Evolutionary conservation across 2,888 invertebrate species (phyloP).

Genomic region (Orchesella flavescens): DNA sequence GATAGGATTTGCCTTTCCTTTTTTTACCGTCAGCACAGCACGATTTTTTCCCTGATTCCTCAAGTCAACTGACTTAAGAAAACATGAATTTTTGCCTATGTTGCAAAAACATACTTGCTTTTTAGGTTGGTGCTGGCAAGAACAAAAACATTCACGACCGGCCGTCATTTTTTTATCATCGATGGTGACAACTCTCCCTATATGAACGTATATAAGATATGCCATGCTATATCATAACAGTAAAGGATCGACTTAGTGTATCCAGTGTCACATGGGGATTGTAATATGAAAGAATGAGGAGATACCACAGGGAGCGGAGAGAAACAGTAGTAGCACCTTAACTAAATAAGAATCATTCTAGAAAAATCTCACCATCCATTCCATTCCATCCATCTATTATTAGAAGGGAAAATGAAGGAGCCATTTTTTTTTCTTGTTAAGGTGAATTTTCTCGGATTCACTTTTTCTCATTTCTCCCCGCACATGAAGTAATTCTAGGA

Average conservation of each 20-base stretch:
- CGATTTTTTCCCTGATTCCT: conserved; percentile 1
- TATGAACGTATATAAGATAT: background rate
- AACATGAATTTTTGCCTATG: background rate
- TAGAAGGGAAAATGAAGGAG: background rate
- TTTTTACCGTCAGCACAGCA: background rate
- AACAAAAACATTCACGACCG: background rate
- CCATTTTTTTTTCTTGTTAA: background rate
- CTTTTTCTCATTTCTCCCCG: background rate
- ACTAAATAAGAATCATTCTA: no score
- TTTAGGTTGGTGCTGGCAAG: background rate
- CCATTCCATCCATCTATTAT: no score
- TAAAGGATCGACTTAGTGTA: background rate
- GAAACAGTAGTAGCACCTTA: no score
- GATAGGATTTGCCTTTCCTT: no score
- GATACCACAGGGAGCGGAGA: background rate
- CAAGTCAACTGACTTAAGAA: background rate
- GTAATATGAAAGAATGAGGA: background rate
- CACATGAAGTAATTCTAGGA: background rate
- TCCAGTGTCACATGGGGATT: background rate
- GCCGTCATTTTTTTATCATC: conserved; percentile 6
- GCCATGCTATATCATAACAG: background rate
- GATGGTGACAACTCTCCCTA: conserved; percentile 7
- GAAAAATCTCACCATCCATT: no score
- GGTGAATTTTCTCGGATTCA: no score
- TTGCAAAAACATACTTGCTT: background rate